These are phyloP conservation scores for Plebejus anna DNA, from an alignment of 2,888 invertebrate genomes.

Conservation along the genomic window DNA sequence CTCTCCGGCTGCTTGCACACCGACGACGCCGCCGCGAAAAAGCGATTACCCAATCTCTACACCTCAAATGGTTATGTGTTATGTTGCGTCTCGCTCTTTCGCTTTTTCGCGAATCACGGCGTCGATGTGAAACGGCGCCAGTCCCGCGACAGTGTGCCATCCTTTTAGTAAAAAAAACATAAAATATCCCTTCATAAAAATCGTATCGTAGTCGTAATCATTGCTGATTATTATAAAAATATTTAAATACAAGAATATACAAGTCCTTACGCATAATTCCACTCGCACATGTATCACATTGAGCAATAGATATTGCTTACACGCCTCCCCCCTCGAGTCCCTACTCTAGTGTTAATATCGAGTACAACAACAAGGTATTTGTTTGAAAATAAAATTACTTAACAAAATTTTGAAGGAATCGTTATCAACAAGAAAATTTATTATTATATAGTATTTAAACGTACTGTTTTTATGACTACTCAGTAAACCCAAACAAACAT, in stretches of 20 bases:
- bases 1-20: background rate
- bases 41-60: background rate
- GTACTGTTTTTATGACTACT: background rate
- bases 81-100: background rate
- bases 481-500: background rate
- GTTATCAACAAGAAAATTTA: background rate
- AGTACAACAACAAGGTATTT: background rate
- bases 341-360: background rate
- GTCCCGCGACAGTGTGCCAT: background rate
- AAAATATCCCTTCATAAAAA: conserved; percentile 15
- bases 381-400: background rate
- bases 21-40: background rate
- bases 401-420: background rate
- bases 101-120: background rate
- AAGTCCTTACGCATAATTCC: conserved; percentile 24
- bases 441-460: background rate
- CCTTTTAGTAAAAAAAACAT: conserved; percentile 10
- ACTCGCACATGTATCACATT: conserved; percentile 19
- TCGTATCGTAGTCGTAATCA: conserved; percentile 14
- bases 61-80: background rate
- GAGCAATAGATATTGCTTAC: conserved; percentile 21
- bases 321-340: background rate
- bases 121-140: background rate
- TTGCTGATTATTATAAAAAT: conserved; percentile 14
- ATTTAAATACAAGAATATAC: conserved; percentile 28